phyloP scores from a whole-genome alignment of 1,140 invertebrate genomes.

The Caenorhabditis brenneri region DNA sequence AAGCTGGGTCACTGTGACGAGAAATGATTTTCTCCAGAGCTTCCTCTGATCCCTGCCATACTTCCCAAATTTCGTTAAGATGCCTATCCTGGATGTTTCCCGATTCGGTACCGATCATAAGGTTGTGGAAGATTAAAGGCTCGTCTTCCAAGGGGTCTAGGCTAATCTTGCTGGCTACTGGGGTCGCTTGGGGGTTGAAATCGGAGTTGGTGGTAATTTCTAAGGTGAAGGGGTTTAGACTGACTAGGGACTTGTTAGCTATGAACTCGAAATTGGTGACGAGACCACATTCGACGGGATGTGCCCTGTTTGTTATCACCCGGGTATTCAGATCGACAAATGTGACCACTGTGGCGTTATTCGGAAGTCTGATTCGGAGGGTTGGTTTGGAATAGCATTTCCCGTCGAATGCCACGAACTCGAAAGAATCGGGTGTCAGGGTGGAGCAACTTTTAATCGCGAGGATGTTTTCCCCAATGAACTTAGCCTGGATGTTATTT shows the following conservation, averaged over 20 bases:
- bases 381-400: not conserved
- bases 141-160: not conserved
- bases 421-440: not conserved
- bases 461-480: not conserved
- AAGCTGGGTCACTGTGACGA: not conserved
- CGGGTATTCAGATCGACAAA: not conserved
- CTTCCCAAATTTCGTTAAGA: not conserved
- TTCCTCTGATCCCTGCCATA: not conserved
- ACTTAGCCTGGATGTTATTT: not conserved
- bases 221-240: not conserved
- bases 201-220: not conserved
- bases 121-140: not conserved
- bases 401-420: not conserved
- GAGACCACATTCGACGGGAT: not conserved
- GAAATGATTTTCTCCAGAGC: not conserved
- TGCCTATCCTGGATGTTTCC: not conserved
- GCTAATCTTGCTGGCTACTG: not conserved
- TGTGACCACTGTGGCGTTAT: not conserved
- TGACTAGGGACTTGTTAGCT: not conserved
- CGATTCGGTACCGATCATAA: not conserved
- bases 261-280: not conserved
- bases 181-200: no score
- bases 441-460: not conserved
- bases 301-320: not conserved
- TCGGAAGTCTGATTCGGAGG: not conserved